phyloP scores from a whole-genome alignment of 2,888 invertebrate species.

The Synergus laeviventris region DNA sequence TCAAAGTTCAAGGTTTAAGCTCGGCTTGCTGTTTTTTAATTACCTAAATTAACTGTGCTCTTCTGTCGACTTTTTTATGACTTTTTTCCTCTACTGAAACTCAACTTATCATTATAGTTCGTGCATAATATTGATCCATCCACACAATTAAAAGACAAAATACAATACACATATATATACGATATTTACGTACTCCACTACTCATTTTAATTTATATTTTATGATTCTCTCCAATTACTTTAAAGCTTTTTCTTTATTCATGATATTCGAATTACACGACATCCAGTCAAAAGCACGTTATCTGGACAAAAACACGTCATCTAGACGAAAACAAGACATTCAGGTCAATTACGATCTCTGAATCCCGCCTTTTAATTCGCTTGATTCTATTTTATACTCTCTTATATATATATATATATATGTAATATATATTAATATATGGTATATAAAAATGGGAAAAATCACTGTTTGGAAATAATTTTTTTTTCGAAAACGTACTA shows the following conservation, averaged over 20 bases:
- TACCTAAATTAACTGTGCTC: background rate
- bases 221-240: constrained; percentile 34
- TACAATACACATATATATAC: background rate
- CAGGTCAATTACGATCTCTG: constrained; percentile 5
- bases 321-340: background rate
- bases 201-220: constrained; percentile 32
- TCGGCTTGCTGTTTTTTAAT: constrained; percentile 9
- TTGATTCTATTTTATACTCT: background rate
- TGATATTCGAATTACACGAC: background rate
- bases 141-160: background rate
- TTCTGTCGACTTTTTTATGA: constrained; percentile 1
- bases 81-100: constrained; percentile 19
- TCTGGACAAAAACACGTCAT: background rate
- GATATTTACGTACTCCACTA: background rate
- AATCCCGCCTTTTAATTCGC: background rate
- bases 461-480: too few species aligned
- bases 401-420: background rate
- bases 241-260: constrained; percentile 26
- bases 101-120: constrained; percentile 10
- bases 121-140: background rate
- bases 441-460: too few species aligned
- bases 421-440: too few species aligned
- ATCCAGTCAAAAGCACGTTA: background rate
- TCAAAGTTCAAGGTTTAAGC: constrained; percentile 29
- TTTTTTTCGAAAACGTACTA: too few species aligned